Evolutionary conservation across 2,888 invertebrate species (phyloP), one percentile per base, ranked within the genome.

Genomic region (Candidula unifasciata): DNA sequence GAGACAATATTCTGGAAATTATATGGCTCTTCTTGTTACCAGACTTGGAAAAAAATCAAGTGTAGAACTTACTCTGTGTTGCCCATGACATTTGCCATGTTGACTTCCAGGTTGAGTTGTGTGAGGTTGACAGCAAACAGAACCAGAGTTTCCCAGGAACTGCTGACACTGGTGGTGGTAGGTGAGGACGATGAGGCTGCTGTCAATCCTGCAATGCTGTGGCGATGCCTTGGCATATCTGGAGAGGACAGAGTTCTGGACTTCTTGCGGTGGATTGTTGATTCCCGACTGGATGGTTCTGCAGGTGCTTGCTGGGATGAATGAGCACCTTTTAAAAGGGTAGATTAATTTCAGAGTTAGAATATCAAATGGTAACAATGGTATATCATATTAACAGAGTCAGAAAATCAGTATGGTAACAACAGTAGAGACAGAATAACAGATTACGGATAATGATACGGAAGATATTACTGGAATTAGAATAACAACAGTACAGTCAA

Each of bases 71-170:
- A 97, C 96, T 96, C 96, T 85, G 99, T 98, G 93, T 98, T 98
- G 24, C 99, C 99, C 98, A 99, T 99, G 0, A 99, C 98, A 93
- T 99, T 99, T 69, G 99, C 98, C 98, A 99, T 99, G 94, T 99
- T 99, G 96, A 99, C 99, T 93, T 98, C 97, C 18, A 99, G 97
- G 94, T 99, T 98, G 81, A 99, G 95, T 90, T 97, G 96, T 74
- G 98, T 97, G 93, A 99, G 97, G 95, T 99, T 98, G 69, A 99
- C 96, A 0, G 98, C 97, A 94, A 99, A 98, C 84, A 99, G 95
- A 3, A 99, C 99, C 80, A 98, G 94, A 3, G 99, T 98, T 94
- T 99, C 98, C 99, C 99, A 99, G 69, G 97, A 88, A 30, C 78
- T 87, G 80, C 85, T 86, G 24, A 87, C 69, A 66, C 85, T 86